A percentile compares a stretch with the other conserved stretches of the same genome.
Evolutionary conservation across 1,140 invertebrate genomes (phyloP).

Genomic region (Myzus persicae): DNA sequence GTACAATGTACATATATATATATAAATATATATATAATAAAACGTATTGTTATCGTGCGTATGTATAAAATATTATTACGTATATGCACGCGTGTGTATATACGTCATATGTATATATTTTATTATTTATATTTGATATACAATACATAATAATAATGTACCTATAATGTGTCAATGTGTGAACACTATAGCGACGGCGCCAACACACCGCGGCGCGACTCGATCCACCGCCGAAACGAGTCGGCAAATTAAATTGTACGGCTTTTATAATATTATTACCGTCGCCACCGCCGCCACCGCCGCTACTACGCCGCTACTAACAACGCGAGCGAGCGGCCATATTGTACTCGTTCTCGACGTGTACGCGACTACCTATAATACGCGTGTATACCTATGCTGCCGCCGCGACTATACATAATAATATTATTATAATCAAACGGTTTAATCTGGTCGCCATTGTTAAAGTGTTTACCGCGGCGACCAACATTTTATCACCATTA

Average conservation of each 20-base stretch:
- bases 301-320: background rate
- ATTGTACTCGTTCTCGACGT: background rate
- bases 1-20: too few species aligned
- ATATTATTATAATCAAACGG: constrained; percentile 13
- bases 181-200: constrained; percentile 6
- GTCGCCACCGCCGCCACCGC: background rate
- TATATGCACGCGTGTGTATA: background rate
- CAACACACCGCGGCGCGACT: background rate
- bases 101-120: background rate
- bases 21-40: background rate
- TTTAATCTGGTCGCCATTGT: constrained; percentile 33
- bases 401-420: background rate
- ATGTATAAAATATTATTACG: background rate
- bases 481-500: background rate
- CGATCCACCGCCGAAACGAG: background rate
- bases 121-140: too few species aligned
- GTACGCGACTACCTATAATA: background rate
- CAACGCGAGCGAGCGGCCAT: background rate
- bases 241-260: background rate
- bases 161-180: background rate
- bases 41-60: background rate
- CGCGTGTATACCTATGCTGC: background rate
- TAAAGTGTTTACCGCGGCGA: background rate
- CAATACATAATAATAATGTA: background rate
- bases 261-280: background rate